Evolutionary conservation across 1,140 invertebrate species (phyloP).

Genomic region (Aplysia californica): DNA sequence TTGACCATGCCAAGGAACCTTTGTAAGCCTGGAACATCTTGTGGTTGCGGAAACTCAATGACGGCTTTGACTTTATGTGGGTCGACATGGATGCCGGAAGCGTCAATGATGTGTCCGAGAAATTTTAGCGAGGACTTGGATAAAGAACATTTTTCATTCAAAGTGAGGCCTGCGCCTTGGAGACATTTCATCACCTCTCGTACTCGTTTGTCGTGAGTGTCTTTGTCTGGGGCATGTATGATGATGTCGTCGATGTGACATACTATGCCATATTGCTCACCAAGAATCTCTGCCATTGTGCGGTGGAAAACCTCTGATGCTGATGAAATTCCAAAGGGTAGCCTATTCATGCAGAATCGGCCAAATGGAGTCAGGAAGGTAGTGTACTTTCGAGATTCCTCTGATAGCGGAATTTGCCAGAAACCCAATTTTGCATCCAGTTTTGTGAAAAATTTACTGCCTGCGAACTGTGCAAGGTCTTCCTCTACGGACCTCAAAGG

Average conservation of each 20-base stretch:
- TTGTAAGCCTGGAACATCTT: constrained; percentile 24
- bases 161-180: neutral
- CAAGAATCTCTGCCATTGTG: constrained; percentile 29
- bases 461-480: constrained; percentile 6
- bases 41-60: constrained; percentile 21
- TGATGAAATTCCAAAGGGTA: constrained; percentile 36
- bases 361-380: constrained; percentile 72
- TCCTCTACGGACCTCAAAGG: neutral
- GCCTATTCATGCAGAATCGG: constrained; percentile 25
- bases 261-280: constrained; percentile 17
- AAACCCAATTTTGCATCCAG: constrained; percentile 73
- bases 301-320: constrained; percentile 36
- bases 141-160: constrained; percentile 12
- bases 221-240: constrained; percentile 19
- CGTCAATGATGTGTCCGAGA: constrained; percentile 1
- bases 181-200: constrained; percentile 7
- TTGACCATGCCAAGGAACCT: constrained; percentile 31
- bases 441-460: constrained; percentile 6
- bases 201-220: constrained; percentile 34
- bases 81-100: neutral
- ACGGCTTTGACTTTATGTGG: constrained; percentile 20
- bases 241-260: constrained; percentile 37
- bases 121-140: neutral
- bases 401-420: constrained; percentile 68
- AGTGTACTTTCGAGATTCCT: constrained; percentile 82